phyloP scores from a whole-genome alignment of 2,113 vertebrate genomes.

The Potamarius usumacintae region DNA sequence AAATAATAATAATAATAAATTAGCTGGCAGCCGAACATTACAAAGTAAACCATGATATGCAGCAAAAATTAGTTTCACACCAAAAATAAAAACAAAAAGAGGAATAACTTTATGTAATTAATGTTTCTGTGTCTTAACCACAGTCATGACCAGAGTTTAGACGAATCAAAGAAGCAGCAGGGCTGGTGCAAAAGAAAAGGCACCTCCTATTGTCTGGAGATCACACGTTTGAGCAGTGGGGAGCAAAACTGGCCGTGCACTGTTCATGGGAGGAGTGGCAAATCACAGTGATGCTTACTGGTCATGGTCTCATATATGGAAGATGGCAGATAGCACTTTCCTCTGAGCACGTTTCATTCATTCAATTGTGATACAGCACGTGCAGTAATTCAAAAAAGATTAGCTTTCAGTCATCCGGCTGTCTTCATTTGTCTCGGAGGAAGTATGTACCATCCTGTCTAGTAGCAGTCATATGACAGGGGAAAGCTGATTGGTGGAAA shows the following conservation, averaged over 20 bases:
- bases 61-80: background rate
- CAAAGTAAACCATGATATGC: background rate
- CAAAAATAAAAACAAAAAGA: background rate
- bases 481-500: background rate
- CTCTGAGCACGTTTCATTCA: background rate
- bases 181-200: background rate
- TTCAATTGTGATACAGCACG: background rate
- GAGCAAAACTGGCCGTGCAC: background rate
- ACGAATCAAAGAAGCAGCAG: background rate
- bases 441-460: background rate
- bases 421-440: background rate
- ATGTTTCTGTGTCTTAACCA: background rate
- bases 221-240: background rate
- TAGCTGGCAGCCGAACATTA: no score
- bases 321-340: background rate
- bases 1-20: no score
- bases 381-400: background rate
- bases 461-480: background rate
- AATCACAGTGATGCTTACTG: background rate
- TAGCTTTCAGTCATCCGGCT: background rate
- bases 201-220: background rate
- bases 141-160: background rate
- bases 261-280: background rate
- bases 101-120: background rate
- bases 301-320: background rate